Evolutionary conservation across 2,888 invertebrate species (phyloP).

Genomic region (Odontothrips loti): DNA sequence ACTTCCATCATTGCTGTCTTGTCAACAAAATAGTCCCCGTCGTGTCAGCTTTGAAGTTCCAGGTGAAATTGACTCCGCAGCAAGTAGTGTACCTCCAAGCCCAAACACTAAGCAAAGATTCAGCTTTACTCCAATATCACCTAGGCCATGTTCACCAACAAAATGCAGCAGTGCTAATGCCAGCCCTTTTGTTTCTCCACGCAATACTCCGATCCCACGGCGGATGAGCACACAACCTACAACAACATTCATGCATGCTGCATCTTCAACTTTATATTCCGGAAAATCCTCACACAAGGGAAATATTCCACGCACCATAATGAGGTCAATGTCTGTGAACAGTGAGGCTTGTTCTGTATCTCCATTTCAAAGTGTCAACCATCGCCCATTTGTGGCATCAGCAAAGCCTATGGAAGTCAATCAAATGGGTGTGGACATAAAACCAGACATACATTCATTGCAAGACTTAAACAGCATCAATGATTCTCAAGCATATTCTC

Average conservation of each 20-base stretch:
- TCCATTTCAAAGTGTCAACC: background rate
- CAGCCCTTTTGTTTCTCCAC: slow-evolving; percentile 46
- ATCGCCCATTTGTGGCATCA: background rate
- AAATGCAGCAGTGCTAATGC: slow-evolving; percentile 43
- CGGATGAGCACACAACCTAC: background rate
- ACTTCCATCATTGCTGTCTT: slow-evolving; percentile 36
- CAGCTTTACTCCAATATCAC: slow-evolving; percentile 46
- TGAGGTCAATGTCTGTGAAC: slow-evolving; percentile 12
- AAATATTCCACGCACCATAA: background rate
- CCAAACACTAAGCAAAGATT: slow-evolving; percentile 45
- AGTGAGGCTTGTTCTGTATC: background rate
- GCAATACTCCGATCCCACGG: slow-evolving; percentile 42
- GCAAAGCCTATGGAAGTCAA: background rate
- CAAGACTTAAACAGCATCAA: background rate
- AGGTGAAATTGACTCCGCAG: slow-evolving; percentile 37
- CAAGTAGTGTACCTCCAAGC: slow-evolving; percentile 43
- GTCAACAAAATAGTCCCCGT: slow-evolving; percentile 31
- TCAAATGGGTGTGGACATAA: background rate
- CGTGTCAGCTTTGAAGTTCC: slow-evolving; percentile 42
- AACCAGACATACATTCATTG: background rate
- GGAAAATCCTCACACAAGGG: background rate
- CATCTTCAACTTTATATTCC: background rate
- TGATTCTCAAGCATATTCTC: background rate
- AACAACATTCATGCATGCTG: background rate
- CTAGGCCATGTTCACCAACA: slow-evolving; percentile 39